Evolutionary conservation across 2,888 invertebrate genomes (phyloP).

Genomic region (Dendrolimus houi): DNA sequence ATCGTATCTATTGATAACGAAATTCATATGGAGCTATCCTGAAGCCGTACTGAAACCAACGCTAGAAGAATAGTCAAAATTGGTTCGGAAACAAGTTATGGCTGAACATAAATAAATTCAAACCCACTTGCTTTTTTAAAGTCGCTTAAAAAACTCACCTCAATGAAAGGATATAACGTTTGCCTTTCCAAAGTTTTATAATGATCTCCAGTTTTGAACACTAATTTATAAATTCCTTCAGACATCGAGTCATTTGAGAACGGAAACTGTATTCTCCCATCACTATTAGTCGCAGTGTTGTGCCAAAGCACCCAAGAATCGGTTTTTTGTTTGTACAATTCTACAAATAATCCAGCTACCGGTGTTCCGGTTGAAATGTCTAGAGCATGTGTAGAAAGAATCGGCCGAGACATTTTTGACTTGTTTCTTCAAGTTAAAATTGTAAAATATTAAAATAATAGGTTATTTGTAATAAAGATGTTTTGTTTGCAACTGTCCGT

Average conservation of each 20-base stretch:
- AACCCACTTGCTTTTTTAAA: neutral
- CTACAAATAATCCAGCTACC: slow-evolving; percentile 79
- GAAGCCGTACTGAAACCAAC: too few species aligned
- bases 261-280: slow-evolving; percentile 81
- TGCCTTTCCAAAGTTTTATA: slow-evolving; percentile 77
- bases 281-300: slow-evolving; percentile 77
- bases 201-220: slow-evolving; percentile 84
- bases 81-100: too few species aligned
- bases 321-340: slow-evolving; percentile 79
- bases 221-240: slow-evolving; percentile 83
- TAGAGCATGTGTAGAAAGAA: slow-evolving; percentile 84
- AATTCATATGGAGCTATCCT: too few species aligned
- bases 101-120: too few species aligned
- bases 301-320: slow-evolving; percentile 82
- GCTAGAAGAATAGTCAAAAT: too few species aligned
- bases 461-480: too few species aligned
- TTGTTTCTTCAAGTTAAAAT: too few species aligned
- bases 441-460: too few species aligned
- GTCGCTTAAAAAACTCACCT: slow-evolving; percentile 58
- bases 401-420: slow-evolving; percentile 60
- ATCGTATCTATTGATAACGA: too few species aligned
- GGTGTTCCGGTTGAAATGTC: slow-evolving; percentile 84
- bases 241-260: slow-evolving; percentile 76
- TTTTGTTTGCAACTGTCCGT: too few species aligned
- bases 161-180: slow-evolving; percentile 86